Percentiles rank a stretch among this genome's conserved stretches.
These are phyloP conservation scores for Campoletis sonorensis DNA, from an alignment of 1,140 invertebrate species.

Conservation along the genomic window DNA sequence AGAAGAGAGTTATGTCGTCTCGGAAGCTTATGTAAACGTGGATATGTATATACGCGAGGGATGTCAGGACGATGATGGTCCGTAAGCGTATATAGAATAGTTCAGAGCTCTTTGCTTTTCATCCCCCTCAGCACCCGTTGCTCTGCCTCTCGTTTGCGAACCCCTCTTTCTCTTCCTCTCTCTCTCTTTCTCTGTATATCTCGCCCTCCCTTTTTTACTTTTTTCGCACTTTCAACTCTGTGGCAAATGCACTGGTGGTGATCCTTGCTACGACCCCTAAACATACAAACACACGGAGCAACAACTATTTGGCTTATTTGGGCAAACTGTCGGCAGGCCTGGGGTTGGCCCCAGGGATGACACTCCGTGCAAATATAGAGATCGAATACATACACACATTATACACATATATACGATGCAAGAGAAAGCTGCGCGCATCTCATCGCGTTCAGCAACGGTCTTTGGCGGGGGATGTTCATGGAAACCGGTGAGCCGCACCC, in stretches of 20 bases:
- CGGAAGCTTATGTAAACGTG: constrained; percentile 18
- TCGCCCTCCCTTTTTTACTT: not conserved
- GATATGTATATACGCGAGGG: not conserved
- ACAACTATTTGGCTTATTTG: constrained; percentile 42
- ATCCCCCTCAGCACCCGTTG: constrained; percentile 51
- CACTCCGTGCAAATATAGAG: constrained; percentile 24
- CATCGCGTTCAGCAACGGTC: not conserved
- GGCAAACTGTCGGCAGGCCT: constrained; percentile 46
- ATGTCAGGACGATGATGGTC: constrained; percentile 38
- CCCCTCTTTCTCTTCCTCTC: not conserved
- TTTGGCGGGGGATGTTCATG: constrained; percentile 8
- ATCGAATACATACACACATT: not conserved
- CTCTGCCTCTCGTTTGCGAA: constrained; percentile 61
- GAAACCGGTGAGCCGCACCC: constrained; percentile 21
- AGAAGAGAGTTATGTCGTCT: constrained; percentile 27
- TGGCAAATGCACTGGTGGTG: not conserved
- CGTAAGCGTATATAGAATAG: constrained; percentile 20
- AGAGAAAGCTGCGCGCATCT: constrained; percentile 19
- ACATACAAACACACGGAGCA: constrained; percentile 47
- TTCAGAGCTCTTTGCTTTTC: constrained; percentile 18
- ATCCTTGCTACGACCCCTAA: not conserved
- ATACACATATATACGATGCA: not conserved
- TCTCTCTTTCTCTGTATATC: no score
- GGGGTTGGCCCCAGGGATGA: constrained; percentile 4
- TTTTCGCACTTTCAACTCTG: constrained; percentile 20